phyloP scores from a whole-genome alignment of 2,113 vertebrate genomes.

The Amphiprion percula region DNA sequence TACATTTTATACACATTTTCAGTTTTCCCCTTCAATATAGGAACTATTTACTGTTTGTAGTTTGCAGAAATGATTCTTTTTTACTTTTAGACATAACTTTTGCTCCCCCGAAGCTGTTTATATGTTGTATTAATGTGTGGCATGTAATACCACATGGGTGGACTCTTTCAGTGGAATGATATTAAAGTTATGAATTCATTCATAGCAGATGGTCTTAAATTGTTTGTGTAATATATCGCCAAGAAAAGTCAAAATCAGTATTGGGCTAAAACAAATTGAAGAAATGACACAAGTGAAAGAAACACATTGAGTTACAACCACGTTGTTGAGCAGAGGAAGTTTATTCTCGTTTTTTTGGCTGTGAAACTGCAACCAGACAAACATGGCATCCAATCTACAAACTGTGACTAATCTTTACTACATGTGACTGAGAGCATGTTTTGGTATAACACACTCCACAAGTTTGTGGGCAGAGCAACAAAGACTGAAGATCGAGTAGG shows the following conservation, averaged over 20 bases:
- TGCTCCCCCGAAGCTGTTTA: neutral
- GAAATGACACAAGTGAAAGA: neutral
- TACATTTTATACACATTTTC: too few species aligned
- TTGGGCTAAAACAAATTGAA: neutral
- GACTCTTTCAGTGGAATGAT: neutral
- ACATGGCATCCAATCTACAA: too few species aligned
- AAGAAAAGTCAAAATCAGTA: too few species aligned
- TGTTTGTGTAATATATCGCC: too few species aligned
- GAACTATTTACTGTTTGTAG: too few species aligned
- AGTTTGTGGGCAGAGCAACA: neutral
- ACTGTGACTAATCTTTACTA: too few species aligned
- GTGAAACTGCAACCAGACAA: too few species aligned
- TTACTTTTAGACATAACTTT: too few species aligned
- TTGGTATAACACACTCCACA: neutral
- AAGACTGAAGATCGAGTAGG: slow-evolving; percentile 5
- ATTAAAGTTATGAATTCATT: neutral
- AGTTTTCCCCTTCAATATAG: too few species aligned
- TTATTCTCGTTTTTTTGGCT: neutral
- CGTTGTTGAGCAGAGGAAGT: neutral
- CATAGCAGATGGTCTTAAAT: neutral
- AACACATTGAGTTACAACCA: too few species aligned
- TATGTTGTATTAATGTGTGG: neutral
- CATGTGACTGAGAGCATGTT: too few species aligned
- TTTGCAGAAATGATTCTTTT: too few species aligned
- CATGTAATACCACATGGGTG: neutral